Percentiles rank a stretch among this genome's conserved stretches.
phyloP scores from a whole-genome alignment of 2,113 vertebrate genomes.

The Nerophis lumbriciformis region DNA sequence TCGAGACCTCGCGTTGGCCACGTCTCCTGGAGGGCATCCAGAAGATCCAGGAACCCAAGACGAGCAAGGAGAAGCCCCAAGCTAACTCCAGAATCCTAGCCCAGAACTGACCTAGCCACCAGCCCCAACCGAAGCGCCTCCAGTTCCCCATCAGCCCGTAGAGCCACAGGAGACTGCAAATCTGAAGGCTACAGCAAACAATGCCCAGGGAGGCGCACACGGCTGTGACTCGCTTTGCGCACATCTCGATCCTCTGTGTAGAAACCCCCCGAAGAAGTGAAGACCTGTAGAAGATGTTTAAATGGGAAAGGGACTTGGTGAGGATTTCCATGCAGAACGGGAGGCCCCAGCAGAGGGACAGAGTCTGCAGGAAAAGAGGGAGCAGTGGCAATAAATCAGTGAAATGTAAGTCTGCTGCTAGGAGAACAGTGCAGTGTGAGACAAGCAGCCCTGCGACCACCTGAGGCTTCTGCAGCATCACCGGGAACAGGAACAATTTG shows the following conservation, averaged over 20 bases:
- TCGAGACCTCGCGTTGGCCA: constrained; percentile 11
- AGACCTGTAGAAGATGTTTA: constrained; percentile 36
- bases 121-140: constrained; percentile 76
- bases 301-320: constrained; percentile 64
- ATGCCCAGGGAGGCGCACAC: constrained; percentile 70
- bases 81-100: constrained; percentile 78
- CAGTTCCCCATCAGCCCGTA: constrained; percentile 74
- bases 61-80: constrained; percentile 69
- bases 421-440: constrained; percentile 60
- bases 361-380: constrained; percentile 74
- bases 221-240: constrained; percentile 36
- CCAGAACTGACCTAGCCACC: constrained; percentile 85
- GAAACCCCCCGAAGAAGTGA: constrained; percentile 39
- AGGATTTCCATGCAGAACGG: constrained; percentile 73
- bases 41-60: constrained; percentile 71
- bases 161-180: constrained; percentile 80
- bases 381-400: constrained; percentile 46
- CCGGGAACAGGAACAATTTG: constrained; percentile 62
- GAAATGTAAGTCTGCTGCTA: constrained; percentile 73
- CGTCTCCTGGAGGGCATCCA: constrained; percentile 41
- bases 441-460: constrained; percentile 61
- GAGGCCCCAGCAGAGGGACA: constrained; percentile 74
- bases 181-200: constrained; percentile 78
- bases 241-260: constrained; percentile 34
- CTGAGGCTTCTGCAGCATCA: constrained; percentile 58